Percentiles rank a stretch among this genome's conserved stretches.
Evolutionary conservation across 2,113 vertebrate species (phyloP).

Genomic region (Phrynosoma blainvillii): DNA sequence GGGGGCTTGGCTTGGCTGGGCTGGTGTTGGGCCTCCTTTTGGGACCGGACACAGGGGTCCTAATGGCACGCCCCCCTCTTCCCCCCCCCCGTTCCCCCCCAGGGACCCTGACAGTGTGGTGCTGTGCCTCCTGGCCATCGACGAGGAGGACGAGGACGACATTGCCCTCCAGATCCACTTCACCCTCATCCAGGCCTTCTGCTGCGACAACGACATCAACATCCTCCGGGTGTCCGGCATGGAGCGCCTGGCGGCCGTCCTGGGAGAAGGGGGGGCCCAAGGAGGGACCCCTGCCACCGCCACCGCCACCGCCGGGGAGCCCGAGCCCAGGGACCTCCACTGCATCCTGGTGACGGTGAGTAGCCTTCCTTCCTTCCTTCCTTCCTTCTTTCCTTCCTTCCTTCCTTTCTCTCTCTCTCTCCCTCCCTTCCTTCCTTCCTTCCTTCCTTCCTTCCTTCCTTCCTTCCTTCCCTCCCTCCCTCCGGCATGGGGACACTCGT

Average conservation of each 20-base stretch:
- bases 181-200: slow-evolving; percentile 93
- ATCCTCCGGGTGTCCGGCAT: slow-evolving; percentile 87
- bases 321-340: slow-evolving; percentile 88
- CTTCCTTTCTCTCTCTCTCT: too few species aligned
- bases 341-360: slow-evolving; percentile 93
- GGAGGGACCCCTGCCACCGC: slow-evolving; percentile 23
- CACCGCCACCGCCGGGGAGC: neutral
- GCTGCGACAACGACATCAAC: slow-evolving; percentile 92
- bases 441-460: too few species aligned
- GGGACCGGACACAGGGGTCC: neutral
- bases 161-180: slow-evolving; percentile 95
- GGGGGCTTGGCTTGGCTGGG: neutral
- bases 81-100: neutral
- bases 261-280: slow-evolving; percentile 77
- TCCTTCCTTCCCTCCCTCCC: too few species aligned
- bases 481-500: too few species aligned
- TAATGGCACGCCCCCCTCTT: neutral
- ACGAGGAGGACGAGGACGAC: slow-evolving; percentile 87
- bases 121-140: slow-evolving; percentile 87
- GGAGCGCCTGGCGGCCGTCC: slow-evolving; percentile 80
- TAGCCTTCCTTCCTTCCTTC: too few species aligned
- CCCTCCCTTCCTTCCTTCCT: too few species aligned
- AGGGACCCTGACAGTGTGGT: slow-evolving; percentile 95
- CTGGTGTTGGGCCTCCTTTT: neutral
- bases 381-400: too few species aligned